Evolutionary conservation across 1,140 invertebrate species (phyloP), one percentile per base, ranked within the genome.

Genomic region (Piezodorus guildinii): DNA sequence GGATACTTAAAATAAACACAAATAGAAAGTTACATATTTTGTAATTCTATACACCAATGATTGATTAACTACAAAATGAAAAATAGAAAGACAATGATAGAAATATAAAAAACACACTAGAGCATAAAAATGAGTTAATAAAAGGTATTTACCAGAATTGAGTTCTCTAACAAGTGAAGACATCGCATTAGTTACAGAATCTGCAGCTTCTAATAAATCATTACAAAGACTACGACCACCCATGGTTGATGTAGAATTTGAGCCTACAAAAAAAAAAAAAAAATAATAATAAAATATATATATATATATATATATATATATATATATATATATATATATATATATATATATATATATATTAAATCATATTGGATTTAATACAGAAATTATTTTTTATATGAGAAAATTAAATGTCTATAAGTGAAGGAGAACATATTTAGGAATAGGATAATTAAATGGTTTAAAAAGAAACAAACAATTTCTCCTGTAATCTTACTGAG

Each of bases 141-240:
- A n/a, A 19, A 10, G 17, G 1, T 27, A 56, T 52, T 27, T 39
- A 71, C 71, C 91, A 80, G 91, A 92, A 77, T 96, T 95, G 27
- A 96, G 81, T 81, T 96, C 93, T 76, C 91, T 83, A 62, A 96
- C 93, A 68, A 97, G 83, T 45, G 90, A 93, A 60, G 92, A 95
- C 90, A 97, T 96, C 56, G 93, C 93, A 78, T 92, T 93, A 59
- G 93, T 96, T 61, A 96, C 92, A 59, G 91, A 95, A 77, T 97
- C 92, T 61, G 93, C 92, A 54, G 94, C 91, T 71, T 92, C 87
- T 66, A 94, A 78, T 44, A 94, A 79, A 77, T 95, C 90, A 72
- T 90, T 91, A 69, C 87, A 78, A 64, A 90, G 78, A 66, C 83
- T 86, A 70, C 85, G 77, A 70, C 82, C 83, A 76, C 46, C 68